phyloP scores from a whole-genome alignment of 2,888 invertebrate species.

The Plemyria rubiginata region DNA sequence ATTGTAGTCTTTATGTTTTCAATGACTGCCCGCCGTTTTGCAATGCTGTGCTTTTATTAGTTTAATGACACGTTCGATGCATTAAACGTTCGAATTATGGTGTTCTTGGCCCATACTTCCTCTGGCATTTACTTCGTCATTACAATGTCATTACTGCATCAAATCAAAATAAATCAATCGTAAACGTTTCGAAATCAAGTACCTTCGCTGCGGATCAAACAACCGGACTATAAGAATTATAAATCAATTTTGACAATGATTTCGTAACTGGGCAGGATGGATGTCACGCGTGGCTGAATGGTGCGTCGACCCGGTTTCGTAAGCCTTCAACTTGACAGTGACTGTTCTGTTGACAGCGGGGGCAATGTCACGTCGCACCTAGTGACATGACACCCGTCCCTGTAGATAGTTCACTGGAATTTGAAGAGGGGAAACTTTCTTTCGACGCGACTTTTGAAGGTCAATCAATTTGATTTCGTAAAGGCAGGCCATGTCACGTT shows the following conservation, averaged over 20 bases:
- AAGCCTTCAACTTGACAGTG: constrained; percentile 44
- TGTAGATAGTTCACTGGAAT: constrained; percentile 32
- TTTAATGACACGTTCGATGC: constrained; percentile 24
- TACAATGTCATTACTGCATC: constrained; percentile 26
- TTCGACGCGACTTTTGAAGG: constrained; percentile 22
- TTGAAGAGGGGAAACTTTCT: constrained; percentile 32
- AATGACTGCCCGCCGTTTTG: constrained; percentile 23
- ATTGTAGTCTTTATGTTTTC: constrained; percentile 38
- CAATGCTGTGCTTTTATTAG: constrained; percentile 28
- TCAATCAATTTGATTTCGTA: constrained; percentile 7
- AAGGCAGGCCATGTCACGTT: background rate
- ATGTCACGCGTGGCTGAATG: constrained; percentile 36
- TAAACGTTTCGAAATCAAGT: constrained; percentile 33
- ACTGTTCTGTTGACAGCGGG: constrained; percentile 38
- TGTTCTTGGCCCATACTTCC: constrained; percentile 29
- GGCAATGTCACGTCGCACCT: constrained; percentile 37
- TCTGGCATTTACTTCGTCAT: constrained; percentile 29
- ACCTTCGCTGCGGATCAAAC: constrained; percentile 20
- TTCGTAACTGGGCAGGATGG: constrained; percentile 34
- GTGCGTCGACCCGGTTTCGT: constrained; percentile 35
- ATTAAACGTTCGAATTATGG: constrained; percentile 19
- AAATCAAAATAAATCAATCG: constrained; percentile 34
- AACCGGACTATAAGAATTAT: constrained; percentile 23
- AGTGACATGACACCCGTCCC: background rate
- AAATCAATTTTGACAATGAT: constrained; percentile 37